Percentiles rank a stretch among this genome's conserved stretches.
Evolutionary conservation across 2,113 vertebrate species (phyloP).

Genomic region (Salvator merianae): DNA sequence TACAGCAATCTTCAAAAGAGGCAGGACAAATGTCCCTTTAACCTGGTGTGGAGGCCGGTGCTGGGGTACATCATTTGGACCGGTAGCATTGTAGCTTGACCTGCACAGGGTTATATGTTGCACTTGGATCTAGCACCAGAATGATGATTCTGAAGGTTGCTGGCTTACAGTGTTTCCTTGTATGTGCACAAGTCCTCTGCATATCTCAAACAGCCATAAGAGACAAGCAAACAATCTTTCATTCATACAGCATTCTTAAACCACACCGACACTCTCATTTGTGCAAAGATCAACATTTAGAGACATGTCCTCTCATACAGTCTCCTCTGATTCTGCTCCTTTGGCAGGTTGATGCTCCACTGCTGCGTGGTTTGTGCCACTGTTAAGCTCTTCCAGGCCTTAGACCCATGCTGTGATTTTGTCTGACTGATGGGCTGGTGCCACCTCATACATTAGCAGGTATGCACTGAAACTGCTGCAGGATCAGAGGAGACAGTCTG

Average conservation of each 20-base stretch:
- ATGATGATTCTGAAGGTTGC: neutral
- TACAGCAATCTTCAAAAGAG: too few relatives aligned
- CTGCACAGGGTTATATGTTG: too few relatives aligned
- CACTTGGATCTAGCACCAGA: neutral
- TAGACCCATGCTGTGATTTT: neutral
- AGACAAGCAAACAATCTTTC: neutral
- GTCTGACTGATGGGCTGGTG: neutral
- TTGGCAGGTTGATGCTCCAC: neutral
- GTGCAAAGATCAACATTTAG: neutral
- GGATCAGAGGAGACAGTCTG: neutral
- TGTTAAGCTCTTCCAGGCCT: neutral
- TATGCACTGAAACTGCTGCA: neutral
- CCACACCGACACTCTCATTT: neutral
- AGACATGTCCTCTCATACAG: neutral
- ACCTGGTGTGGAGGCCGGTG: too few relatives aligned
- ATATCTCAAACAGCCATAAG: neutral
- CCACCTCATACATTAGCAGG: too few relatives aligned
- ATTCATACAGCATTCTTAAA: neutral
- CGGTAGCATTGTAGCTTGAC: too few relatives aligned
- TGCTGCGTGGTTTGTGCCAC: neutral
- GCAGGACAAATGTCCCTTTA: too few relatives aligned
- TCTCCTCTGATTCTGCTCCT: neutral
- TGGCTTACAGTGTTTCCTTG: neutral
- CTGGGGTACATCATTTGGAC: too few relatives aligned
- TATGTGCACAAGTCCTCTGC: too few relatives aligned